phyloP scores from a whole-genome alignment of 2,888 invertebrate genomes.

The Tachina fera region DNA sequence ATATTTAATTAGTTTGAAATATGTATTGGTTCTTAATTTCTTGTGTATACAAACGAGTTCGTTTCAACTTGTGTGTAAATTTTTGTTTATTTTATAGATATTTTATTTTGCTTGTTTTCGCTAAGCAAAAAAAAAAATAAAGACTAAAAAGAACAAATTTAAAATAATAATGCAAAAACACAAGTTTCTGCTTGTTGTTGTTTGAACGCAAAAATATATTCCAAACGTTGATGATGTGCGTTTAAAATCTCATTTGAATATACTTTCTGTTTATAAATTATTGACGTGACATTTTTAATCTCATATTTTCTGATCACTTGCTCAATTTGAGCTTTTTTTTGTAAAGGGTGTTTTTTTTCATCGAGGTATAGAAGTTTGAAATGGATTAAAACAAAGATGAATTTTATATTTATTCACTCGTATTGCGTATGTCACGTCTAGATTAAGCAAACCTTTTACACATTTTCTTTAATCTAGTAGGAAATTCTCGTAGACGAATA shows the following conservation, averaged over 20 bases:
- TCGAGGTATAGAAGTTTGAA: no score
- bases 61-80: not conserved
- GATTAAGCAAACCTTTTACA: no score
- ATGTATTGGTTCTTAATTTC: not conserved
- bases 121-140: not conserved
- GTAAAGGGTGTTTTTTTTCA: no score
- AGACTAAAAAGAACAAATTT: not conserved
- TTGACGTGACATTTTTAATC: not conserved
- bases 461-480: no score
- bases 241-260: conserved; percentile 3
- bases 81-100: not conserved
- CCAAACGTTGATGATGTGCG: not conserved
- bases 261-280: not conserved
- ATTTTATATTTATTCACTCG: no score
- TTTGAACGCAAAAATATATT: conserved; percentile 33
- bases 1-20: not conserved
- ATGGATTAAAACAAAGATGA: no score
- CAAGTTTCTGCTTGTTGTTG: conserved; percentile 26
- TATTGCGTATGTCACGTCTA: no score
- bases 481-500: no score
- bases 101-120: conserved; percentile 18
- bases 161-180: not conserved
- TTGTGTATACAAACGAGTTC: not conserved
- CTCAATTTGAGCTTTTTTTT: not conserved
- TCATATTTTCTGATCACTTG: not conserved